Conservation (phyloP, 2,113 vertebrate genomes). For the Paramormyrops kingsleyae region DNA sequence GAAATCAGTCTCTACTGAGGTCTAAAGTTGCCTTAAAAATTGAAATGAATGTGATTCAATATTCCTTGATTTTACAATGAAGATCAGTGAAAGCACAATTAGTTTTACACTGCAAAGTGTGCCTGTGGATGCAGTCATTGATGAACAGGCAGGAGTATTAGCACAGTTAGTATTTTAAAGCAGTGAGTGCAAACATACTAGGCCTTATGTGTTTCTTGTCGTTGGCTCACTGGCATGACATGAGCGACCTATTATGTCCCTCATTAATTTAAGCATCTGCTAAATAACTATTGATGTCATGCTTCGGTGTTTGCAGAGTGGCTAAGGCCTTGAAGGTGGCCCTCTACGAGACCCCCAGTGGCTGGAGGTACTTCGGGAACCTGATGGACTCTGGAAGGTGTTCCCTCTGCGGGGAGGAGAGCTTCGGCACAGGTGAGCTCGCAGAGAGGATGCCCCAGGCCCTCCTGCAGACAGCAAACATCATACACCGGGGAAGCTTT, state of each 20-base stretch:
- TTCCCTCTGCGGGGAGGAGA: constrained; percentile 95
- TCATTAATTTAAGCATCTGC: not conserved
- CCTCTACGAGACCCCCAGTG: constrained; percentile 91
- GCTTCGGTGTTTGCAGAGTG: constrained; percentile 68
- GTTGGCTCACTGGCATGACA: not conserved
- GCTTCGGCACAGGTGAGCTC: constrained; percentile 88
- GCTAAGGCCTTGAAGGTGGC: constrained; percentile 92
- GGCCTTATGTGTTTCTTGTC: not conserved
- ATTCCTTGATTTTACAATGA: not conserved
- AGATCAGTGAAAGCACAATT: not conserved
- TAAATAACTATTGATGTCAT: not conserved
- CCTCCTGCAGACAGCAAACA: not conserved
- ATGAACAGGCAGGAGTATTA: not conserved
- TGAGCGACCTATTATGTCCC: not conserved
- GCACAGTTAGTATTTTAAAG: not conserved
- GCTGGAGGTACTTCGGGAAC: constrained; percentile 96
- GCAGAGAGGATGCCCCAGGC: not conserved
- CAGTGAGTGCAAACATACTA: not conserved
- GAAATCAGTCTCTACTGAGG: not conserved
- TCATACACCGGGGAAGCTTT: not conserved
- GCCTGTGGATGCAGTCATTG: not conserved
- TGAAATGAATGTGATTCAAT: not conserved
- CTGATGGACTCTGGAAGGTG: constrained; percentile 96
- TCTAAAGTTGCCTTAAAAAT: not conserved
- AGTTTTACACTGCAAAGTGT: not conserved